phyloP scores from a whole-genome alignment of 2,888 invertebrate genomes.

The Heliconius aoede region DNA sequence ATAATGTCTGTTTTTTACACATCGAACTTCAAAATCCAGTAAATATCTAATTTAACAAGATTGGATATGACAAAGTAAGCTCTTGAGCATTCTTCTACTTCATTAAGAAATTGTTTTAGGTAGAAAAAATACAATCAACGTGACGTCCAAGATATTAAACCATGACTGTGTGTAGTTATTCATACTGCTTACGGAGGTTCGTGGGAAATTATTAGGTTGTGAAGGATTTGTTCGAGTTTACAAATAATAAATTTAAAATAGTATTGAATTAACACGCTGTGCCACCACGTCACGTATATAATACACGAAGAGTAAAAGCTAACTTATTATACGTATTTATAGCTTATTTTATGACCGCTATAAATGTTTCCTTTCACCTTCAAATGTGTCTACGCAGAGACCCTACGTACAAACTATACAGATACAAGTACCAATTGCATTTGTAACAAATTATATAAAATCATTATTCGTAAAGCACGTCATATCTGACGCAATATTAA shows the following conservation, averaged over 20 bases:
- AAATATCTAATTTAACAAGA: slow-evolving; percentile 1
- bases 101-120: slow-evolving; percentile 28
- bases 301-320: neutral
- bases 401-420: neutral
- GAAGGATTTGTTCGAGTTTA: neutral
- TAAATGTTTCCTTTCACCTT: slow-evolving; percentile 11
- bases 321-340: neutral
- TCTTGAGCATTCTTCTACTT: slow-evolving; percentile 13
- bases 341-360: neutral
- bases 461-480: neutral
- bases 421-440: neutral
- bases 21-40: neutral
- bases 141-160: slow-evolving; percentile 14
- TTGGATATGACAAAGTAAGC: slow-evolving; percentile 19
- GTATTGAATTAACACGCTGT: neutral
- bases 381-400: slow-evolving; percentile 2
- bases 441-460: slow-evolving; percentile 11
- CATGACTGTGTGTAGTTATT: slow-evolving; percentile 11
- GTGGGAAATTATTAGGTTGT: slow-evolving; percentile 1
- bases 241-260: too few relatives aligned
- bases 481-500: slow-evolving; percentile 23
- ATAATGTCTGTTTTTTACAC: neutral
- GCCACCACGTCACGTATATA: neutral
- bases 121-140: slow-evolving; percentile 27
- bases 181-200: slow-evolving; percentile 1